These are phyloP conservation scores for Phorcus lineatus DNA, from an alignment of 2,888 invertebrate species.

Conservation along the genomic window DNA sequence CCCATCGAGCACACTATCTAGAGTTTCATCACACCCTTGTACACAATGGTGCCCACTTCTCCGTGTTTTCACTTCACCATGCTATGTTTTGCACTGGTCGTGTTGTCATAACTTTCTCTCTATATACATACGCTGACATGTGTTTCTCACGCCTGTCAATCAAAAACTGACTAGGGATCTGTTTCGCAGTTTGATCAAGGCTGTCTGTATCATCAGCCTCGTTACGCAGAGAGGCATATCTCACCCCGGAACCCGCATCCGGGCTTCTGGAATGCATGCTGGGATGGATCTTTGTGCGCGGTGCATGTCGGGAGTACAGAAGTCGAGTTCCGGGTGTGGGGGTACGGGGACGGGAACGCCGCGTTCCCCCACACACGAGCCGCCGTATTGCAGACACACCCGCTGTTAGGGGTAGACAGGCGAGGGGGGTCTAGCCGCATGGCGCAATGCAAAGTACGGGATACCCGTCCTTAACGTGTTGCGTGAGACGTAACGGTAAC, in stretches of 20 bases:
- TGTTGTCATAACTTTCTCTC: background rate
- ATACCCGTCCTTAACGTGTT: no score
- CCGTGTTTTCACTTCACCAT: background rate
- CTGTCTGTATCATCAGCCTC: background rate
- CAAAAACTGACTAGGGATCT: background rate
- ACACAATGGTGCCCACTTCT: background rate
- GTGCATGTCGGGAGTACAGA: slow-evolving; percentile 12
- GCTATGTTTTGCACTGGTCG: background rate
- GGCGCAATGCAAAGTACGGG: no score
- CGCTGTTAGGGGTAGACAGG: background rate
- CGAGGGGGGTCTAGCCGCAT: background rate
- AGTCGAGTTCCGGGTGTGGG: background rate
- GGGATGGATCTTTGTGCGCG: background rate
- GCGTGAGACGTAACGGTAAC: no score
- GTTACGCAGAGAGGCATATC: background rate
- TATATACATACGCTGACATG: background rate
- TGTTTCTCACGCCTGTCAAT: background rate
- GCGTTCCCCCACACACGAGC: background rate
- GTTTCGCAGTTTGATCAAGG: background rate
- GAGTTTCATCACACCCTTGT: no score
- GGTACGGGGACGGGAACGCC: slow-evolving; percentile 7
- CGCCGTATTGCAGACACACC: background rate
- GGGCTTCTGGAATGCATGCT: background rate
- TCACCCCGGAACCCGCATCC: background rate
- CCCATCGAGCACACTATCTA: no score